phyloP scores from a whole-genome alignment of 2,113 vertebrate genomes.

The Ammospiza caudacuta region DNA sequence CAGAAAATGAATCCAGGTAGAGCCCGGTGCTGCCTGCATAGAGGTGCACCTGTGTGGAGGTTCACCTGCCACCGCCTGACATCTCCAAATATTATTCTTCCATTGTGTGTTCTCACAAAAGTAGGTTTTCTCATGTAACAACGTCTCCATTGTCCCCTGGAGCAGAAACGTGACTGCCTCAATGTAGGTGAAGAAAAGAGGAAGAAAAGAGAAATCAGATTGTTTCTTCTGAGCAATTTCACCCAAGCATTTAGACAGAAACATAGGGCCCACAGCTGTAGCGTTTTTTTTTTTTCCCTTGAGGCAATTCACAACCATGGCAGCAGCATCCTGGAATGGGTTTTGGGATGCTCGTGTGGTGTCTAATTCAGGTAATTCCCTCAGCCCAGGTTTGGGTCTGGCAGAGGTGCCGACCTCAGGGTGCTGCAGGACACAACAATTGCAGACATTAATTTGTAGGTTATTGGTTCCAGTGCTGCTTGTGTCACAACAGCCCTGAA shows the following conservation, averaged over 20 bases:
- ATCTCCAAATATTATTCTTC: slow-evolving; percentile 19
- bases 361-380: background rate
- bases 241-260: background rate
- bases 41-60: slow-evolving; percentile 8
- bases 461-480: background rate
- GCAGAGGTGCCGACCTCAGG: background rate
- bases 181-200: background rate
- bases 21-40: background rate
- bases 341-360: background rate
- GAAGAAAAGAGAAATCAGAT: background rate
- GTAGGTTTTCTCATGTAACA: background rate
- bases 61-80: background rate
- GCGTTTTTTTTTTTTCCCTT: background rate
- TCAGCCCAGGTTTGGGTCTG: background rate
- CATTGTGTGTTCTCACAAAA: background rate
- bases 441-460: background rate
- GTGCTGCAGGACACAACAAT: background rate
- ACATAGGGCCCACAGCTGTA: background rate
- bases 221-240: background rate
- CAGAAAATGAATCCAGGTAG: background rate
- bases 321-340: background rate
- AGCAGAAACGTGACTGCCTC: background rate
- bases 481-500: background rate
- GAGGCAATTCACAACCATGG: background rate
- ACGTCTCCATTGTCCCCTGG: background rate